Evolutionary conservation across 1,140 invertebrate genomes (phyloP).

Genomic region (Dolichoris vasculosae): DNA sequence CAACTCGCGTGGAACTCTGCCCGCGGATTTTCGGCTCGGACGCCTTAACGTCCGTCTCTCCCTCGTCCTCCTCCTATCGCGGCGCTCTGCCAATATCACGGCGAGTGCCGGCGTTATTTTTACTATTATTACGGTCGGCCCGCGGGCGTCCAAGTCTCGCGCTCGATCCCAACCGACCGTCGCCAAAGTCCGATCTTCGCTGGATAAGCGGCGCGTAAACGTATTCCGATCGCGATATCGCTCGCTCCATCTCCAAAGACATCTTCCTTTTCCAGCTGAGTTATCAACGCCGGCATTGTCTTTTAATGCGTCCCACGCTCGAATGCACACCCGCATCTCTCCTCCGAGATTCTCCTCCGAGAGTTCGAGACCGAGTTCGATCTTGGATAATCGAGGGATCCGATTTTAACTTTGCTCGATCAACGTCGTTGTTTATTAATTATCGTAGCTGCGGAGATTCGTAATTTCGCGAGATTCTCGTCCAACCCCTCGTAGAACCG

Average conservation of each 20-base stretch:
- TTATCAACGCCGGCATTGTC: not conserved
- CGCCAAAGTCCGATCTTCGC: not conserved
- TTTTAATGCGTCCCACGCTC: not conserved
- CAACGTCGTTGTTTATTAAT: too few species aligned
- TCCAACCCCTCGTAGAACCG: too few species aligned
- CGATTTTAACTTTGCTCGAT: too few species aligned
- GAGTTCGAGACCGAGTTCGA: too few species aligned
- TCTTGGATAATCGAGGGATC: too few species aligned
- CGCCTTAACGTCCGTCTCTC: not conserved
- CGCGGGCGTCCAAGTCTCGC: not conserved
- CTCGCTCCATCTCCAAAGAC: not conserved
- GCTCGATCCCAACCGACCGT: too few species aligned
- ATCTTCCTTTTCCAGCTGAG: not conserved
- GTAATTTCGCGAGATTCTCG: too few species aligned
- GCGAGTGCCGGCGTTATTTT: not conserved
- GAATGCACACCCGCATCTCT: not conserved
- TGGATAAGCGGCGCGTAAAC: not conserved
- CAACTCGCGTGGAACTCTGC: constrained; percentile 22
- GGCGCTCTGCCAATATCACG: not conserved
- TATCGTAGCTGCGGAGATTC: too few species aligned
- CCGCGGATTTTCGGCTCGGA: not conserved
- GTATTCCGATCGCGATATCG: not conserved
- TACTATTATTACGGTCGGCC: not conserved
- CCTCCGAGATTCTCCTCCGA: not conserved
- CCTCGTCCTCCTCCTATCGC: not conserved